These are phyloP conservation scores for Parauchenoglanis ngamensis DNA, from an alignment of 2,797 vertebrate genomes.

Conservation along the genomic window DNA sequence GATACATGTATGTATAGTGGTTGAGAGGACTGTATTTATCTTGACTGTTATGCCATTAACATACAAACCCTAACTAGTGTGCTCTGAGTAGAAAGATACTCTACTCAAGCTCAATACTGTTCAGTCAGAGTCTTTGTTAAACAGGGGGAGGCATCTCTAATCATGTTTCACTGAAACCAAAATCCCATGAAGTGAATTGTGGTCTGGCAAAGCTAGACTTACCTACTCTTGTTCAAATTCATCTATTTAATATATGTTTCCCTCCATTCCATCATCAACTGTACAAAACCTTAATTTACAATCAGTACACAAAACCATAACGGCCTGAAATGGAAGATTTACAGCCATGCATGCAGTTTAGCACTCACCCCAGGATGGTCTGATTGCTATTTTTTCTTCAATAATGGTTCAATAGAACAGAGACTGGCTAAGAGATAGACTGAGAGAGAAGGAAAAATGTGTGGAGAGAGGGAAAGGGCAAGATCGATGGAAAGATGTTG, in stretches of 20 bases:
- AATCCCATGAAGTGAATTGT: neutral
- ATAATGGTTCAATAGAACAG: constrained; percentile 21
- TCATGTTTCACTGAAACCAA: neutral
- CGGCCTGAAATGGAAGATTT: constrained; percentile 36
- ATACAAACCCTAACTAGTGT: neutral
- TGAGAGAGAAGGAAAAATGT: neutral
- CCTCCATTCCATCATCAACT: neutral
- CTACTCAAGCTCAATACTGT: neutral
- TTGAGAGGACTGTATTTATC: neutral
- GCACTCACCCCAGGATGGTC: constrained; percentile 4
- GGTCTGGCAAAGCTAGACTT: neutral
- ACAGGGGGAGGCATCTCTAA: neutral
- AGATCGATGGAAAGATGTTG: neutral
- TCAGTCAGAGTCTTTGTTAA: neutral
- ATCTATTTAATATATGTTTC: neutral
- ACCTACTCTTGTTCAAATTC: neutral
- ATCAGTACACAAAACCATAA: neutral
- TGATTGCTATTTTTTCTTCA: constrained; percentile 39
- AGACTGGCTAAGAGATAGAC: neutral
- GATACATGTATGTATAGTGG: neutral
- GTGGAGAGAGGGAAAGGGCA: neutral
- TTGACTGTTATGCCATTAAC: neutral
- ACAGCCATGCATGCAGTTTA: constrained; percentile 20
- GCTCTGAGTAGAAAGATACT: neutral
- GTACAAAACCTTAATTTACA: neutral